A percentile compares a stretch with the other conserved stretches of the same genome.
phyloP scores from a whole-genome alignment of 2,888 invertebrate species.

The Phengaris alcon region DNA sequence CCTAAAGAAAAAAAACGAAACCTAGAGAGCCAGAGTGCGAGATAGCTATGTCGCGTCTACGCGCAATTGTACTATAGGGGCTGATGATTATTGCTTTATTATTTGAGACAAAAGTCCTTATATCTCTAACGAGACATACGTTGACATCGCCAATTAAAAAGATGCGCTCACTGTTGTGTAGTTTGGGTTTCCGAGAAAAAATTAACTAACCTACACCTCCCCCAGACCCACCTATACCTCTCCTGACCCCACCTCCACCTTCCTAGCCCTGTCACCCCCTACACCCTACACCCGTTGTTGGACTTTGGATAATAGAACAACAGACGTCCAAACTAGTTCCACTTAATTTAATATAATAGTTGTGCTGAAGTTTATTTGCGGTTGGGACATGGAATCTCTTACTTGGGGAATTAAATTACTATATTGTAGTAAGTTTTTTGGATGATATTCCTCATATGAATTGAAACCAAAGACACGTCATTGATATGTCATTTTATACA shows the following conservation, averaged over 20 bases:
- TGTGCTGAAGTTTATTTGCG: background rate
- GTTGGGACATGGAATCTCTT: background rate
- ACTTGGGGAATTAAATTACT: background rate
- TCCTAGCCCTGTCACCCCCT: background rate
- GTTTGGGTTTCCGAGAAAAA: conserved; percentile 8
- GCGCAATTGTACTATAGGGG: too few species aligned
- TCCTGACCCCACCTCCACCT: background rate
- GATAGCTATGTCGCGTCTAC: too few species aligned
- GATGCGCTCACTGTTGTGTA: background rate
- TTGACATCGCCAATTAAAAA: conserved; percentile 3
- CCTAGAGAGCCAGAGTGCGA: too few species aligned
- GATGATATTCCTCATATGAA: background rate
- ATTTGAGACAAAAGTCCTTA: background rate
- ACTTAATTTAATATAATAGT: conserved; percentile 12
- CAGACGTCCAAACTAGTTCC: conserved; percentile 1
- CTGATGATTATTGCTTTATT: background rate
- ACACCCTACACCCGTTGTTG: background rate
- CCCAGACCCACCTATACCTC: background rate
- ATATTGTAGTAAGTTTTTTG: background rate
- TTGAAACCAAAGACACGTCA: too few species aligned
- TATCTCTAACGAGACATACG: background rate
- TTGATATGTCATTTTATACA: too few species aligned
- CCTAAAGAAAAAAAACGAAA: too few species aligned
- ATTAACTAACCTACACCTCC: background rate
- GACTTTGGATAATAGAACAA: background rate